Evolutionary conservation across 2,113 vertebrate species (phyloP).

Genomic region (Thalassoma bifasciatum): DNA sequence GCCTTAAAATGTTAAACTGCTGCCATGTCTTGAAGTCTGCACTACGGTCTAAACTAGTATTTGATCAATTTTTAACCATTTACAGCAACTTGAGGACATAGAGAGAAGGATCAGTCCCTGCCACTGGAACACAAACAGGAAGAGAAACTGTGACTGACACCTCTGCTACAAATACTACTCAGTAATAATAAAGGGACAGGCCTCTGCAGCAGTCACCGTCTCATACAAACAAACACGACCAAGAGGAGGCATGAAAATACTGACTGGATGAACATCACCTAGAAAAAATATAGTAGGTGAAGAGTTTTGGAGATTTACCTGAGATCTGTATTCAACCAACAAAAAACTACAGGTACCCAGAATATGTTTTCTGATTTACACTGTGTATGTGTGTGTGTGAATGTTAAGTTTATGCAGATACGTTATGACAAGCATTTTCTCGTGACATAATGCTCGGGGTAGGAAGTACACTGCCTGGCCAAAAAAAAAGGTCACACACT

Average conservation of each 20-base stretch:
- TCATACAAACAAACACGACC: slow-evolving; percentile 11
- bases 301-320: background rate
- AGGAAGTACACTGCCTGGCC: too few relatives aligned
- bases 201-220: background rate
- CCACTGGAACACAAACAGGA: background rate
- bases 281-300: background rate
- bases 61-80: slow-evolving; percentile 11
- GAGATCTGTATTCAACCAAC: background rate
- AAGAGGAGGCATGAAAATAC: slow-evolving; percentile 7
- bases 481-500: too few relatives aligned
- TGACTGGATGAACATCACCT: background rate
- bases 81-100: background rate
- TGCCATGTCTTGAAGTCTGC: background rate
- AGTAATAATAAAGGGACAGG: background rate
- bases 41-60: background rate
- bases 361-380: too few relatives aligned
- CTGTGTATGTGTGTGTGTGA: too few relatives aligned
- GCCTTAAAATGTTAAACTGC: background rate
- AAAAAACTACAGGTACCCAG: too few relatives aligned
- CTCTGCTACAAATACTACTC: background rate
- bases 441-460: too few relatives aligned
- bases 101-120: background rate
- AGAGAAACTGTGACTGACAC: slow-evolving; percentile 17
- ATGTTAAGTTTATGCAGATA: too few relatives aligned
- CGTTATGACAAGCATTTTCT: too few relatives aligned